Conservation (phyloP, 2,888 invertebrate genomes). For the Nephrotoma flavescens region DNA sequence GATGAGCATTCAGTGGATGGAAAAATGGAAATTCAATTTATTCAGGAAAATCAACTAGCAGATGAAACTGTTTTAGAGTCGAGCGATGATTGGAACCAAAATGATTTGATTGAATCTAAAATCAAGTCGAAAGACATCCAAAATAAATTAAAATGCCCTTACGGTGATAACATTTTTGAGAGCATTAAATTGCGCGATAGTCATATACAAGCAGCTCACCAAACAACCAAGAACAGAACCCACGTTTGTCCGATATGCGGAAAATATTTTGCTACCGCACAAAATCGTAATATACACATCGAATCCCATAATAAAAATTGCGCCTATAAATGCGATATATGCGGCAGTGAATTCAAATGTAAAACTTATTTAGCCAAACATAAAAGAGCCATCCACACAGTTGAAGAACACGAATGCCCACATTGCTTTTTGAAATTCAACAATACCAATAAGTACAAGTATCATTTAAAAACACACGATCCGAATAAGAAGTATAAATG, state of each 20-base stretch:
- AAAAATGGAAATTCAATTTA: background rate
- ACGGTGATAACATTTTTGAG: background rate
- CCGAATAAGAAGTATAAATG: constrained; percentile 12
- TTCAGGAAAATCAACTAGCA: background rate
- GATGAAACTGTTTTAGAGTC: background rate
- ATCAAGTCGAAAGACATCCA: background rate
- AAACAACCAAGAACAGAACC: background rate
- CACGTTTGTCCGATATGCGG: constrained; percentile 10
- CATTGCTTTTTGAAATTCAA: constrained; percentile 7
- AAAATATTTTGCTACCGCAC: constrained; percentile 9
- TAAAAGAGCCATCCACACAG: constrained; percentile 7
- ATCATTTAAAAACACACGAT: constrained; percentile 12
- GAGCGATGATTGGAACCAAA: background rate
- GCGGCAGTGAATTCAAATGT: constrained; percentile 9
- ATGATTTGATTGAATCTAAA: background rate
- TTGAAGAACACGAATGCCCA: constrained; percentile 7
- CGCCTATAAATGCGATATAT: constrained; percentile 8
- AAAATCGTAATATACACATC: constrained; percentile 11
- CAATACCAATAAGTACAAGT: constrained; percentile 10
- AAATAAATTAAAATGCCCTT: background rate
- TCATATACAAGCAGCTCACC: constrained; percentile 4
- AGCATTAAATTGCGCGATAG: background rate
- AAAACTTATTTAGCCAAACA: constrained; percentile 10
- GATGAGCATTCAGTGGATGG: background rate
- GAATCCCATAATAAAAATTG: constrained; percentile 7